Conservation (phyloP, 1,140 invertebrate species). For the Apis florea region DNA sequence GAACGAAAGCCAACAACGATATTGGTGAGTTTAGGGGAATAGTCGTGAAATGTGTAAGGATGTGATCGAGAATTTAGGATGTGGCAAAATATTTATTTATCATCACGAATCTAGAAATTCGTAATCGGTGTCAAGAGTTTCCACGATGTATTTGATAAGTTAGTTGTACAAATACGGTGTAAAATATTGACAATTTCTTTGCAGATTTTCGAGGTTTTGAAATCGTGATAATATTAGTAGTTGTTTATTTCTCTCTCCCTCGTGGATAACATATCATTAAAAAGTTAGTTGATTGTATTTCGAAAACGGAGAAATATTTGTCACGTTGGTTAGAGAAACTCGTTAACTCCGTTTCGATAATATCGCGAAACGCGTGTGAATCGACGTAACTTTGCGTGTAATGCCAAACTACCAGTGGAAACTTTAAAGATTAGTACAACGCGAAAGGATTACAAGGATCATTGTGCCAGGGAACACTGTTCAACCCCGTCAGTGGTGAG, state of each 20-base stretch:
- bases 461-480: neutral
- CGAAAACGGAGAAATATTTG: neutral
- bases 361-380: conserved; percentile 8
- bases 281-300: neutral
- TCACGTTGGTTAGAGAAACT: neutral
- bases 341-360: conserved; percentile 1
- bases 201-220: neutral
- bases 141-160: too few relatives aligned
- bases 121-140: neutral
- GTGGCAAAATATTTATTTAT: neutral
- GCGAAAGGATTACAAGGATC: conserved; percentile 47
- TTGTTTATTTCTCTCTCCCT: neutral
- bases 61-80: neutral
- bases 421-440: conserved; percentile 24
- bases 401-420: conserved; percentile 9
- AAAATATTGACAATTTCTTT: neutral
- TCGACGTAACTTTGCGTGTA: conserved; percentile 34
- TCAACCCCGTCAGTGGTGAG: conserved; percentile 6
- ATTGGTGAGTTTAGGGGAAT: neutral
- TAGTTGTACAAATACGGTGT: neutral
- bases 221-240: neutral
- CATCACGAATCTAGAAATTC: neutral
- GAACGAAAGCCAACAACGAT: too few relatives aligned
- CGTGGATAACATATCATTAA: neutral
- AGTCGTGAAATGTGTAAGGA: neutral